A percentile compares a stretch with the other conserved stretches of the same genome.
These are phyloP conservation scores for Meandrusa payeni DNA, from an alignment of 2,888 invertebrate genomes.

Conservation along the genomic window DNA sequence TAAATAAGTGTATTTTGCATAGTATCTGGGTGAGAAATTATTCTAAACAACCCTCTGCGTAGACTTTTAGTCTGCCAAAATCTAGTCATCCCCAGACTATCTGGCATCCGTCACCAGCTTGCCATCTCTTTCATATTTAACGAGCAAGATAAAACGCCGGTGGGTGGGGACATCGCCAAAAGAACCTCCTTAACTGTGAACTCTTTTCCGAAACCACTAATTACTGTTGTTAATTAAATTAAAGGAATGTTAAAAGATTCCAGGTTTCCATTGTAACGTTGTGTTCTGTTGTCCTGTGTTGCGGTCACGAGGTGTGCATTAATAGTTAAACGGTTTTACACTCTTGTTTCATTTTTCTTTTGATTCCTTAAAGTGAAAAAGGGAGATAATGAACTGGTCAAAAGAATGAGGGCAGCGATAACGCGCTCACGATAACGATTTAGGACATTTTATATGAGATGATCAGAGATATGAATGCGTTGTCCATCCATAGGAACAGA, in stretches of 20 bases:
- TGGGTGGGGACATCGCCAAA: slow-evolving; percentile 5
- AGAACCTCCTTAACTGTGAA: slow-evolving; percentile 10
- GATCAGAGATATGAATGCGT: too few relatives aligned
- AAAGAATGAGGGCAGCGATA: too few relatives aligned
- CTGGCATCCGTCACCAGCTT: slow-evolving; percentile 4
- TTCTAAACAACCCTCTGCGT: too few relatives aligned
- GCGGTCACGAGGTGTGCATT: neutral
- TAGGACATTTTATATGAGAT: too few relatives aligned
- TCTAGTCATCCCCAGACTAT: neutral
- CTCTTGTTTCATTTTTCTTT: slow-evolving; percentile 12
- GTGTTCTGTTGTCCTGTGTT: slow-evolving; percentile 1
- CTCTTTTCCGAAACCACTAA: slow-evolving; percentile 31
- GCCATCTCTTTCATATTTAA: slow-evolving; percentile 12
- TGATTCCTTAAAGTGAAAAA: slow-evolving; percentile 4
- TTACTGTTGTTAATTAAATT: slow-evolving; percentile 34
- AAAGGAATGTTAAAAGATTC: slow-evolving; percentile 30
- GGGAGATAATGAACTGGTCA: neutral
- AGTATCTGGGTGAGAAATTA: too few relatives aligned
- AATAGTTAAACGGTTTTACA: slow-evolving; percentile 8
- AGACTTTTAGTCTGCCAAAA: too few relatives aligned
- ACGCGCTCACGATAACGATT: too few relatives aligned
- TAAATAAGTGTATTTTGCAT: too few relatives aligned
- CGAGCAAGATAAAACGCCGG: slow-evolving; percentile 14
- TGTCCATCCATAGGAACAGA: too few relatives aligned
- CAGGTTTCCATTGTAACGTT: slow-evolving; percentile 23